A percentile compares a stretch with the other conserved stretches of the same genome.
These are phyloP conservation scores for Phyllostomus hastatus DNA, from an alignment of 2,113 vertebrate genomes.

Conservation along the genomic window DNA sequence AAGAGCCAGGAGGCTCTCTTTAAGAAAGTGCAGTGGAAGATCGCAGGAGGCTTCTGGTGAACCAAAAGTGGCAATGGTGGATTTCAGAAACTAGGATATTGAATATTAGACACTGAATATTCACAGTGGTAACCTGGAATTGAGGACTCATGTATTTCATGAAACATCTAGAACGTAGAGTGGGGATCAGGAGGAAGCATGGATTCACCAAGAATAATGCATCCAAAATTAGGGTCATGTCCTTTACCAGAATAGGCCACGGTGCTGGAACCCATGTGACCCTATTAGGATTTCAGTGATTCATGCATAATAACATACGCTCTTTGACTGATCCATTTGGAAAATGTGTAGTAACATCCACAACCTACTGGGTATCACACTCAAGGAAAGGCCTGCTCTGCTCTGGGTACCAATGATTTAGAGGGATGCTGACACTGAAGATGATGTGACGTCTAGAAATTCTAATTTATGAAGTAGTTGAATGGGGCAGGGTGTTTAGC, in stretches of 20 bases:
- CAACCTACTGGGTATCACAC: background rate
- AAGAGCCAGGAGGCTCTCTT: background rate
- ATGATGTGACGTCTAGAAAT: background rate
- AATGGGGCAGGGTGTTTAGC: background rate
- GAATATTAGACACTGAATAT: background rate
- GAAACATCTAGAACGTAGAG: background rate
- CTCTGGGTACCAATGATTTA: background rate
- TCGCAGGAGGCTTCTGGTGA: background rate
- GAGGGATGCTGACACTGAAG: background rate
- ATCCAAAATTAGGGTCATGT: background rate
- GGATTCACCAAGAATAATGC: background rate
- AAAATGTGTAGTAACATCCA: background rate
- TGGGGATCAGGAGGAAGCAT: background rate
- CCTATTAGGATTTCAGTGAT: background rate
- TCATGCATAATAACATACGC: background rate
- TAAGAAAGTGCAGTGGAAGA: background rate
- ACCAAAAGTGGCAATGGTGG: background rate
- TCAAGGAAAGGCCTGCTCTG: background rate
- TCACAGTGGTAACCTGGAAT: background rate
- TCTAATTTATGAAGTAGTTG: background rate
- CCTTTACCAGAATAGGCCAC: background rate
- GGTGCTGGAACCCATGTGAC: background rate
- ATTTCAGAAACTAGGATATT: background rate
- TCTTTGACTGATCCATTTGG: background rate
- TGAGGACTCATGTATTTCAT: background rate